Conservation (phyloP, 2,888 invertebrate species). For the Hydriomena furcata region DNA sequence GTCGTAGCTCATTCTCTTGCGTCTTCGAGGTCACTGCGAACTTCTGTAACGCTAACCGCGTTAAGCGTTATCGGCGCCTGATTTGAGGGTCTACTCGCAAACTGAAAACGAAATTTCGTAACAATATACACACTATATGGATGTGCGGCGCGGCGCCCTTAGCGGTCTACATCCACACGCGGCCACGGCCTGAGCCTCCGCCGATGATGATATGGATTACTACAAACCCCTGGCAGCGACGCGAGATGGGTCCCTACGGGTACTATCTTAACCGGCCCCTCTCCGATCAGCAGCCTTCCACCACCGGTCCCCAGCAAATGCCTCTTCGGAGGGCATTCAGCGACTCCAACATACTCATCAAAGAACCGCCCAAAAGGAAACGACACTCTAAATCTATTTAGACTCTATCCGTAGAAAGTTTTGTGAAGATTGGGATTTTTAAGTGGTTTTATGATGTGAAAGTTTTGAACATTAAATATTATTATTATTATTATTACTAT, state of each 20-base stretch:
- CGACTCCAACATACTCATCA: constrained; percentile 64
- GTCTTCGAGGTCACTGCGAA: too few species aligned
- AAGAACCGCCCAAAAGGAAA: constrained; percentile 62
- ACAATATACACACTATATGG: too few species aligned
- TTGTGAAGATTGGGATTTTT: background rate
- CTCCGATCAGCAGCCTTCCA: constrained; percentile 49
- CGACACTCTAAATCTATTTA: constrained; percentile 72
- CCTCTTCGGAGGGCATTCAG: constrained; percentile 61
- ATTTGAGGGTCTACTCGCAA: too few species aligned
- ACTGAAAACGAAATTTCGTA: too few species aligned
- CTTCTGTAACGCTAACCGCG: too few species aligned
- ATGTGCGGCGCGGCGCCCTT: constrained; percentile 59
- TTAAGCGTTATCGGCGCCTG: too few species aligned
- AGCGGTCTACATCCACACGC: constrained; percentile 58
- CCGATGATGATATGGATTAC: constrained; percentile 82
- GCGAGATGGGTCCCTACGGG: constrained; percentile 85
- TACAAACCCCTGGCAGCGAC: constrained; percentile 81
- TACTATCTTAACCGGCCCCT: constrained; percentile 82
- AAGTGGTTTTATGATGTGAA: constrained; percentile 7
- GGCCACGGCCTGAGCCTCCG: constrained; percentile 54
- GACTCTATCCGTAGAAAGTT: background rate
- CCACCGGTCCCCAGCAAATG: constrained; percentile 42
- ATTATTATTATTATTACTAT: too few species aligned
- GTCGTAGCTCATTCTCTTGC: too few species aligned
- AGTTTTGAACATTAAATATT: constrained; percentile 12